phyloP scores from a whole-genome alignment of 2,113 vertebrate species.

The Uropsilus gracilis region DNA sequence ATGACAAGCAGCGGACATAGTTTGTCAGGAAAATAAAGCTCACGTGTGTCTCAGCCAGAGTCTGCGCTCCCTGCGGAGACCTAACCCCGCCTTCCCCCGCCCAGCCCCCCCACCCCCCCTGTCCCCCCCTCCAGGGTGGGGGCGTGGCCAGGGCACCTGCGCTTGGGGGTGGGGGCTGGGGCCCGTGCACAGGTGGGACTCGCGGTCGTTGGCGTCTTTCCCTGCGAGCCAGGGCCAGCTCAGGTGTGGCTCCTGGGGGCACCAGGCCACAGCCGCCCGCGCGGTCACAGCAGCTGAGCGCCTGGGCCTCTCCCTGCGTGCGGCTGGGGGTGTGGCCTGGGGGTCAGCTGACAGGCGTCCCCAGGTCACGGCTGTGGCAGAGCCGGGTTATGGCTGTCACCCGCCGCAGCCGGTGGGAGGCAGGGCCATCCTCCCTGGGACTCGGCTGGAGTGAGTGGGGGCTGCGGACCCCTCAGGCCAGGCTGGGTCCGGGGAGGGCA shows the following conservation, averaged over 20 bases:
- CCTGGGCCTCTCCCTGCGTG: background rate
- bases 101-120: background rate
- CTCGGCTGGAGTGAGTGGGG: background rate
- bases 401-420: background rate
- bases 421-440: background rate
- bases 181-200: fast-evolving
- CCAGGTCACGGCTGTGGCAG: background rate
- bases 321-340: background rate
- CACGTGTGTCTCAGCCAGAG: constrained; percentile 42
- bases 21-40: constrained; percentile 62
- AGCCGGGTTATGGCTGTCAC: background rate
- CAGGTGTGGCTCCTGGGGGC: fast-evolving
- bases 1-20: background rate
- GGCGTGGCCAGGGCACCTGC: too few relatives aligned
- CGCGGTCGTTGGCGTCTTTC: background rate
- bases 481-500: background rate
- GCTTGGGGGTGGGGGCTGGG: background rate
- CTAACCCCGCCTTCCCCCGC: background rate
- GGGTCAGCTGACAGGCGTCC: background rate
- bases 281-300: fast-evolving
- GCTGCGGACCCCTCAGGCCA: background rate
- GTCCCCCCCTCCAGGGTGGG: too few relatives aligned
- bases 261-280: fast-evolving
- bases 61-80: too few relatives aligned
- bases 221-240: background rate